Evolutionary conservation across 2,888 invertebrate genomes (phyloP).

Genomic region (Plemyria rubiginata): DNA sequence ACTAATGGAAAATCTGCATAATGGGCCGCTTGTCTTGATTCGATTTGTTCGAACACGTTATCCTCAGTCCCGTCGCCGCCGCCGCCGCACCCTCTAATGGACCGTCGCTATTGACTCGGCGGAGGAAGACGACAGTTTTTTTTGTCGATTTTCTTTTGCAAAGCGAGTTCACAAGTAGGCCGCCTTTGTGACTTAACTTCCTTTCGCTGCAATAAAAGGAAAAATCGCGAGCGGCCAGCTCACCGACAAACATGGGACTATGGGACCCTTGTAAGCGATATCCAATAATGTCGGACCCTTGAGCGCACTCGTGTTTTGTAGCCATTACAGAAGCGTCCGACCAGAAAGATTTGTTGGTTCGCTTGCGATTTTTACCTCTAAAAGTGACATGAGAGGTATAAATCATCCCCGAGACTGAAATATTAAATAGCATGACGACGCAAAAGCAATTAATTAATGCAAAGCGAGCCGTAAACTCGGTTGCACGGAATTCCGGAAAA

Average conservation of each 20-base stretch:
- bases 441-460: conserved; percentile 64
- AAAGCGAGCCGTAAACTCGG: conserved; percentile 49
- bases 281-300: conserved; percentile 66
- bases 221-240: conserved; percentile 54
- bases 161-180: conserved; percentile 55
- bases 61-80: conserved; percentile 51
- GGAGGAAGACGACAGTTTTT: conserved; percentile 59
- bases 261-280: conserved; percentile 67
- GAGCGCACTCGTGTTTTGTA: conserved; percentile 56
- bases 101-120: conserved; percentile 64
- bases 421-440: conserved; percentile 66
- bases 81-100: conserved; percentile 62
- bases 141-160: conserved; percentile 62
- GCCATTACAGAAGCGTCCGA: conserved; percentile 53
- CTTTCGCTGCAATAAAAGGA: conserved; percentile 60
- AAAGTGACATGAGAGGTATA: conserved; percentile 52
- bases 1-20: conserved; percentile 81
- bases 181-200: conserved; percentile 62
- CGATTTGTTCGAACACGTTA: conserved; percentile 74
- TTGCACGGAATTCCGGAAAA: conserved; percentile 53
- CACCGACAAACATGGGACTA: conserved; percentile 59
- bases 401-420: conserved; percentile 57
- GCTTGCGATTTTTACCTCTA: conserved; percentile 36
- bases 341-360: conserved; percentile 47
- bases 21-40: conserved; percentile 73